Evolutionary conservation across 2,113 vertebrate species (phyloP).

Genomic region (Rhombomys opimus): DNA sequence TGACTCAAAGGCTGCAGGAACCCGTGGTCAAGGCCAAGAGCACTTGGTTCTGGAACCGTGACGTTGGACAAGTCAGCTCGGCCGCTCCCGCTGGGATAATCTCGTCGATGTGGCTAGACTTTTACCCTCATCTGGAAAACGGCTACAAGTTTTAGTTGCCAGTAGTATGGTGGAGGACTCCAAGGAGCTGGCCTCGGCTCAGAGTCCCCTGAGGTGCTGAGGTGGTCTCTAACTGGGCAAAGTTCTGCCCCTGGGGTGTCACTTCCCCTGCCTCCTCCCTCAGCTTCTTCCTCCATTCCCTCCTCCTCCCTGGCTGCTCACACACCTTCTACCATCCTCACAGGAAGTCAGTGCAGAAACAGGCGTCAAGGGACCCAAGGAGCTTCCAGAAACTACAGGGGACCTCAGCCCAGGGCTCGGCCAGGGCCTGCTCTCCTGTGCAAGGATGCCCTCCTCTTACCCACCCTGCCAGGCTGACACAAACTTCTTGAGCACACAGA

Average conservation of each 20-base stretch:
- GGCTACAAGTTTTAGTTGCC: background rate
- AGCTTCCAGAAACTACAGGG: background rate
- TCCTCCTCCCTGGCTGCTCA: background rate
- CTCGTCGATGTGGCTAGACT: background rate
- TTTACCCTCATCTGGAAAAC: background rate
- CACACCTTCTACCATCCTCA: background rate
- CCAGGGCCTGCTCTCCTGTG: background rate
- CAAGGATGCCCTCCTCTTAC: background rate
- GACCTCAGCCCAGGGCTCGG: too few species aligned
- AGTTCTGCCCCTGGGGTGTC: background rate
- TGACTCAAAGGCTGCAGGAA: background rate
- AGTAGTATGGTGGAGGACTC: background rate
- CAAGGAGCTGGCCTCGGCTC: too few species aligned
- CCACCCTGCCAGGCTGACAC: background rate
- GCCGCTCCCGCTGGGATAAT: background rate
- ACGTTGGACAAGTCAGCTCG: background rate
- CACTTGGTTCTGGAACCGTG: background rate
- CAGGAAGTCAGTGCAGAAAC: background rate
- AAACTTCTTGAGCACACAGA: background rate
- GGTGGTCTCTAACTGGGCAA: accelerated
- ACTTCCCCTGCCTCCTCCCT: too few species aligned
- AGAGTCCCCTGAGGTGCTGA: background rate
- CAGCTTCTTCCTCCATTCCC: too few species aligned
- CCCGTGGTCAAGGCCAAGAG: background rate
- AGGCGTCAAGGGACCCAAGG: background rate